phyloP scores from a whole-genome alignment of 1,140 invertebrate species.

The Drosophila kanapiae region DNA sequence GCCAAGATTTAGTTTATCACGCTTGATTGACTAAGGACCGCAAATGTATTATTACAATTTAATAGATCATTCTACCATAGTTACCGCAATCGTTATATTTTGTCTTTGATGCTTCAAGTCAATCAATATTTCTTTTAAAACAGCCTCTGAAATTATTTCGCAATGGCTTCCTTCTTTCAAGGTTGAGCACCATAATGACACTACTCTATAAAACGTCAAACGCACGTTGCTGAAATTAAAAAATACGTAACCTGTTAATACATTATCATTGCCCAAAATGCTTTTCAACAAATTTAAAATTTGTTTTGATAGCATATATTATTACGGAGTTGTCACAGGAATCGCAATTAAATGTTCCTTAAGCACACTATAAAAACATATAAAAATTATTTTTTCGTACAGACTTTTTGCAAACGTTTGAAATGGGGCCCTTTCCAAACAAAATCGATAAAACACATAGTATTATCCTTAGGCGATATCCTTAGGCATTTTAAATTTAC shows the following conservation, averaged over 20 bases:
- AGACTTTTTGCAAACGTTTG: too few species aligned
- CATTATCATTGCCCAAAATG: not conserved
- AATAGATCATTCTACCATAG: not conserved
- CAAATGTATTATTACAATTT: not conserved
- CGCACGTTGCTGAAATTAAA: constrained; percentile 47
- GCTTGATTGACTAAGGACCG: not conserved
- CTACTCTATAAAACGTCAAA: constrained; percentile 28
- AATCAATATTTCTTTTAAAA: constrained; percentile 39
- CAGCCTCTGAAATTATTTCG: constrained; percentile 36
- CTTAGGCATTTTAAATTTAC: too few species aligned
- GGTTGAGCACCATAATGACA: constrained; percentile 40
- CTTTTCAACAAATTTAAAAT: too few species aligned
- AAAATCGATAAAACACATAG: too few species aligned
- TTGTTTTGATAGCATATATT: too few species aligned
- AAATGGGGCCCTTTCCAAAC: too few species aligned
- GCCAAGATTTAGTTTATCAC: not conserved
- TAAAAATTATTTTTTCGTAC: too few species aligned
- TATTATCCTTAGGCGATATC: too few species aligned
- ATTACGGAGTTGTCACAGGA: too few species aligned
- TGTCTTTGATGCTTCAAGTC: constrained; percentile 19
- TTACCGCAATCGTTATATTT: constrained; percentile 27
- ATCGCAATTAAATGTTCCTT: too few species aligned
- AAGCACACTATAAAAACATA: too few species aligned
- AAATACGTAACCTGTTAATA: not conserved
- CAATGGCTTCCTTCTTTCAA: constrained; percentile 55